Percentiles rank a stretch among this genome's conserved stretches.
These are phyloP conservation scores for Pseudanteris insignis DNA, from an alignment of 2,888 invertebrate genomes.

Conservation along the genomic window DNA sequence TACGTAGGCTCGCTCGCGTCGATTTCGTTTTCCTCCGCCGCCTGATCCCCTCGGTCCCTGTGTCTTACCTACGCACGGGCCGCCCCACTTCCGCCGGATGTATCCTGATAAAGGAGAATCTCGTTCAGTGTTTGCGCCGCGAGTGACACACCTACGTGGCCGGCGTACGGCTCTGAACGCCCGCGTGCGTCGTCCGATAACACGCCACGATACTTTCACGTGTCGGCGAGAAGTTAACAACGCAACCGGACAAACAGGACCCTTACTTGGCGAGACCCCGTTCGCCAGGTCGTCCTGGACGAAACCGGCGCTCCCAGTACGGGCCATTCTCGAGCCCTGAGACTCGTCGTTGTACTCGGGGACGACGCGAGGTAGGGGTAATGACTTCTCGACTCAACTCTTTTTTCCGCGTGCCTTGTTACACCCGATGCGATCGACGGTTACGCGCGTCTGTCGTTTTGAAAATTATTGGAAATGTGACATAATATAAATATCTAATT, in stretches of 20 bases:
- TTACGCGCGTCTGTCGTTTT: no score
- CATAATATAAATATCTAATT: no score
- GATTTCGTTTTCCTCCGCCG: conserved; percentile 37
- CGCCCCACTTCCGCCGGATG: conserved; percentile 66
- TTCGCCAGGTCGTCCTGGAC: conserved; percentile 22
- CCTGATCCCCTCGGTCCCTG: conserved; percentile 36
- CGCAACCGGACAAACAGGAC: conserved; percentile 28
- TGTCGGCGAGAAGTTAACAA: neutral
- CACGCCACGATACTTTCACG: conserved; percentile 36
- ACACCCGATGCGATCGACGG: conserved; percentile 11
- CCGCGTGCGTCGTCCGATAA: conserved; percentile 21
- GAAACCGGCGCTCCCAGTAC: no score
- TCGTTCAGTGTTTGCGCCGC: conserved; percentile 52
- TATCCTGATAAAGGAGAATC: conserved; percentile 65
- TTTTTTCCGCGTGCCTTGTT: conserved; percentile 14
- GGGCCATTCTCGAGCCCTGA: conserved; percentile 3
- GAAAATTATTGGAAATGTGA: no score
- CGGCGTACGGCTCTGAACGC: conserved; percentile 33
- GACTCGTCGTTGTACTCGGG: no score
- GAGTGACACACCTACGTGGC: conserved; percentile 53
- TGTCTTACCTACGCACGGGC: conserved; percentile 63
- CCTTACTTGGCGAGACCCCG: conserved; percentile 30
- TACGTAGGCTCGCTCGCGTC: conserved; percentile 17
- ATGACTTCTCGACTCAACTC: conserved; percentile 15
- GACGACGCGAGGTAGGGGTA: no score